Evolutionary conservation across 1,140 invertebrate species (phyloP).

Genomic region (Meloidogyne floridensis): DNA sequence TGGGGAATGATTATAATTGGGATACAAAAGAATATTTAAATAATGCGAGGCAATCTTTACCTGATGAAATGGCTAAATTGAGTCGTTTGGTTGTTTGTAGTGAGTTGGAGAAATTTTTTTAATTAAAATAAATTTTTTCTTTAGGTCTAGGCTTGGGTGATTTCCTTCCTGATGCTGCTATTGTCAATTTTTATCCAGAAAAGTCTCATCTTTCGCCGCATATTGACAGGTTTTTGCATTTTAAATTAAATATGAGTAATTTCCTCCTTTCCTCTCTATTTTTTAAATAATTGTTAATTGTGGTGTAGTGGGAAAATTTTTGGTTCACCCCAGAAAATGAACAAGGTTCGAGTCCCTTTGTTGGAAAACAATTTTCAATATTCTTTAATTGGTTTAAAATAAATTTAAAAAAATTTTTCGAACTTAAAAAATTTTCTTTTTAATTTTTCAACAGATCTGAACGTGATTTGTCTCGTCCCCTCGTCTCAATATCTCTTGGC

Average conservation of each 20-base stretch:
- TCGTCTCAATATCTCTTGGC: constrained; percentile 58
- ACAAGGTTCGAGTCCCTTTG: no score
- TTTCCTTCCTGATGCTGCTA: constrained; percentile 55
- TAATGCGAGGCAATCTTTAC: constrained; percentile 37
- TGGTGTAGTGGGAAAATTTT: no score
- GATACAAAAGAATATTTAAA: constrained; percentile 66
- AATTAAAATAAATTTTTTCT: neutral
- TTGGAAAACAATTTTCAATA: no score
- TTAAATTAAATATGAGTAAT: no score
- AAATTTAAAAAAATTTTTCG: neutral
- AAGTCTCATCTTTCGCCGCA: constrained; percentile 58
- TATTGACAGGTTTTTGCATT: constrained; percentile 52
- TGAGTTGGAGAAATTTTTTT: neutral
- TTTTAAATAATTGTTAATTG: no score
- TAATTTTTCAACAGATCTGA: constrained; percentile 49
- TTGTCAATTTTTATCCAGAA: constrained; percentile 61
- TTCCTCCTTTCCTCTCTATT: no score
- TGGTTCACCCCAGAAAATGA: no score
- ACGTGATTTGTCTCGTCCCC: constrained; percentile 45
- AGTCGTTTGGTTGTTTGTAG: constrained; percentile 35
- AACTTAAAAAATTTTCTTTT: no score
- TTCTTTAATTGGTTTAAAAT: neutral
- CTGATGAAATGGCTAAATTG: constrained; percentile 51
- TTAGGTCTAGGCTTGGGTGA: constrained; percentile 44
- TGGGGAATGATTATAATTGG: constrained; percentile 69